These are phyloP conservation scores for Drosophila azteca DNA, from an alignment of 1,140 invertebrate species.

Conservation along the genomic window DNA sequence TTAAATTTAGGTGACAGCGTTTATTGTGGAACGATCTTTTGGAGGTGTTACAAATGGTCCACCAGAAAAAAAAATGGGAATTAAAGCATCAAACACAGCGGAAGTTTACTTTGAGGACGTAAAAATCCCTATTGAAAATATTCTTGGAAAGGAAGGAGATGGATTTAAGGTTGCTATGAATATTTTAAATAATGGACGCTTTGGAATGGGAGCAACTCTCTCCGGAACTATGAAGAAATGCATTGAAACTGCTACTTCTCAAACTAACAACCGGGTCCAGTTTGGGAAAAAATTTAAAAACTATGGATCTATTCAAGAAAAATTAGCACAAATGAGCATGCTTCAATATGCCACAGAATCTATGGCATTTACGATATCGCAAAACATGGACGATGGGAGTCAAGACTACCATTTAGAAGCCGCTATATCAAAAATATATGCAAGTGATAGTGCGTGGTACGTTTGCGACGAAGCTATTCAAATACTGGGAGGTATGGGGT, in stretches of 20 bases:
- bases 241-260: conserved; percentile 94
- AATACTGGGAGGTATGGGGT: conserved; percentile 96
- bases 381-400: conserved; percentile 95
- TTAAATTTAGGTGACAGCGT: conserved; percentile 90
- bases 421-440: conserved; percentile 98
- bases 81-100: conserved; percentile 98
- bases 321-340: conserved; percentile 96
- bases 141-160: conserved; percentile 96
- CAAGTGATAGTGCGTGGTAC: conserved; percentile 94
- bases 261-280: conserved; percentile 94
- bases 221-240: conserved; percentile 96
- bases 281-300: conserved; percentile 94
- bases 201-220: conserved; percentile 98
- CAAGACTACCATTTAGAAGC: conserved; percentile 96
- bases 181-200: conserved; percentile 99
- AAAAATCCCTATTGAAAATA: conserved; percentile 97
- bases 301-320: conserved; percentile 96
- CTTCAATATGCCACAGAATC: conserved; percentile 98
- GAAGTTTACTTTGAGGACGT: conserved; percentile 99
- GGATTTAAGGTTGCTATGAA: conserved; percentile 99
- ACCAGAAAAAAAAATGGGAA: conserved; percentile 99
- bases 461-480: conserved; percentile 99
- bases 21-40: conserved; percentile 98
- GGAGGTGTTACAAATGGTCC: conserved; percentile 97
- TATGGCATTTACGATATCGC: conserved; percentile 96